Percentiles rank a stretch among this genome's conserved stretches.
phyloP scores from a whole-genome alignment of 2,797 vertebrate species.

The Xerus rutilus region DNA sequence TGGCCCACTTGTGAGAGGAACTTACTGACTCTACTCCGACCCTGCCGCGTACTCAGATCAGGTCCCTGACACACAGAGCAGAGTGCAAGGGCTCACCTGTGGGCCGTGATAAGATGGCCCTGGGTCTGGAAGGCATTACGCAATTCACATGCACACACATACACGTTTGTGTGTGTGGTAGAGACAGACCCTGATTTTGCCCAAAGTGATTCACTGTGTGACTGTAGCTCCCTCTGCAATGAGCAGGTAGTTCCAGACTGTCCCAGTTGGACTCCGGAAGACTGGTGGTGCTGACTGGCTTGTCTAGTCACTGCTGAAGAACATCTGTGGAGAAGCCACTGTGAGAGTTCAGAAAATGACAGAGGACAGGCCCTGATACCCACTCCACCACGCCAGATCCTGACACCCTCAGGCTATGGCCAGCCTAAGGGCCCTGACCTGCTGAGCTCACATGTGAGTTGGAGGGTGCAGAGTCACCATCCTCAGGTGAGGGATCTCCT shows the following conservation, averaged over 20 bases:
- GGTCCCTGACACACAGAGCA: neutral
- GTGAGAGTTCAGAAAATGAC: neutral
- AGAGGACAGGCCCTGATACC: neutral
- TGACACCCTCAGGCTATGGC: neutral
- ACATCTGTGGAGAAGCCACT: neutral
- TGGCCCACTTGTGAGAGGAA: neutral
- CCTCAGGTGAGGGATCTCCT: neutral
- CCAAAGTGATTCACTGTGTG: neutral
- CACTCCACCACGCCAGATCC: neutral
- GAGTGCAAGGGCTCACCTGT: neutral
- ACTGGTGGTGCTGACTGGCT: neutral
- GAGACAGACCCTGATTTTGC: neutral
- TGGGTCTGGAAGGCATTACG: neutral
- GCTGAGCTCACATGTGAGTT: rapidly evolving
- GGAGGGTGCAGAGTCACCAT: neutral
- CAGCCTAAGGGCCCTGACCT: too few species aligned
- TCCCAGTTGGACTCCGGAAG: neutral
- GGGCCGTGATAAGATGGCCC: neutral
- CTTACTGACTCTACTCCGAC: neutral
- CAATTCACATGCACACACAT: neutral
- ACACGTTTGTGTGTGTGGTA: neutral
- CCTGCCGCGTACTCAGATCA: constrained; percentile 10
- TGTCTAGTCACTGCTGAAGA: neutral
- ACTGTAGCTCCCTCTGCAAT: neutral
- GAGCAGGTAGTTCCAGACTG: too few species aligned